A percentile compares a stretch with the other conserved stretches of the same genome.
Evolutionary conservation across 2,888 invertebrate species (phyloP).

Genomic region (Ophioninae sp.): DNA sequence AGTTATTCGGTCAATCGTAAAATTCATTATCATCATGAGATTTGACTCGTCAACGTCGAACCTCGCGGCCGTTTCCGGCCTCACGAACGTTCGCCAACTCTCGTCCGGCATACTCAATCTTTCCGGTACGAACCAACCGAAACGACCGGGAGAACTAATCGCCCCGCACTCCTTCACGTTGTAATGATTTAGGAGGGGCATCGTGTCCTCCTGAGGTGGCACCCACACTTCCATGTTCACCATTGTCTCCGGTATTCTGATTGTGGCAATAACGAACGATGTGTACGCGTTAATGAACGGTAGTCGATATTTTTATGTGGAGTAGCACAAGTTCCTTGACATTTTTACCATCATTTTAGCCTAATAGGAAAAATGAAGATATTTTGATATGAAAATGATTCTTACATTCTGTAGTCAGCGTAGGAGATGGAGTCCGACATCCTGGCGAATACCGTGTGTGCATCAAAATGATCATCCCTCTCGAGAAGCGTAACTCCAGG

Average conservation of each 20-base stretch:
- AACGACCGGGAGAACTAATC: slow-evolving; percentile 83
- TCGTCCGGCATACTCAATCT: slow-evolving; percentile 79
- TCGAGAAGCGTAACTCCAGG: slow-evolving; percentile 79
- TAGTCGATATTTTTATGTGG: too few species aligned
- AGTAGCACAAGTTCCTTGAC: too few species aligned
- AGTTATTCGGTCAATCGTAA: slow-evolving; percentile 72
- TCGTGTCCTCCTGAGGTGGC: slow-evolving; percentile 84
- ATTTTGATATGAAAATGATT: not conserved
- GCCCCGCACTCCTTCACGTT: slow-evolving; percentile 83
- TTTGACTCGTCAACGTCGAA: slow-evolving; percentile 81
- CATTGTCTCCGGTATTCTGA: slow-evolving; percentile 81
- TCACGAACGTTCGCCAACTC: slow-evolving; percentile 84
- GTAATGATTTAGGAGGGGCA: slow-evolving; percentile 78
- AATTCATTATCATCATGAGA: slow-evolving; percentile 73
- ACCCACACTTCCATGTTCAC: slow-evolving; percentile 89
- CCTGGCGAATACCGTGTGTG: slow-evolving; percentile 76
- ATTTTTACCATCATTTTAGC: too few species aligned
- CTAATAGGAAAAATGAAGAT: not conserved
- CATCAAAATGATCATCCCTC: slow-evolving; percentile 81
- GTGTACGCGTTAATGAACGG: not conserved
- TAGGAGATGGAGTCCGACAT: slow-evolving; percentile 71
- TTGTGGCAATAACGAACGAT: not conserved
- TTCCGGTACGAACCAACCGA: slow-evolving; percentile 86
- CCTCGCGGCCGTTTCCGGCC: slow-evolving; percentile 80
- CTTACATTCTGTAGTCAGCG: slow-evolving; percentile 72